phyloP scores from a whole-genome alignment of 2,888 invertebrate genomes.

The Tiliacea aurago region DNA sequence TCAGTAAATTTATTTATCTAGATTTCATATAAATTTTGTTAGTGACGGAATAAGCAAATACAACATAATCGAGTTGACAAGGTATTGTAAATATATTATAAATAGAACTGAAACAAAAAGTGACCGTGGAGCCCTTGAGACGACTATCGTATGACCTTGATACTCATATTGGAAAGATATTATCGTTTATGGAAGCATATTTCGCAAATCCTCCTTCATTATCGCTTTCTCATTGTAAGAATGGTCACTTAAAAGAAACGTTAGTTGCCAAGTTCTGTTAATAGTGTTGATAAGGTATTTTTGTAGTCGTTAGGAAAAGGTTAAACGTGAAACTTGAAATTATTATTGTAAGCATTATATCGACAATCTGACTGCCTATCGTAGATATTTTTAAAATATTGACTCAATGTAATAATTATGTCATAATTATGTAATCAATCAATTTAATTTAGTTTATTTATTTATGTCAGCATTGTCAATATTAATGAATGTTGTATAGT shows the following conservation, averaged over 20 bases:
- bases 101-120: not conserved
- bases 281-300: conserved; percentile 14
- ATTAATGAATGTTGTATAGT: too few species aligned
- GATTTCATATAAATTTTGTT: not conserved
- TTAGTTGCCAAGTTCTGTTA: conserved; percentile 19
- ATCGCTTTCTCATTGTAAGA: conserved; percentile 3
- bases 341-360: not conserved
- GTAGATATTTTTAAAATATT: not conserved
- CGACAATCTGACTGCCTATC: not conserved
- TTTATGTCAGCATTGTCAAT: too few species aligned
- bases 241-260: conserved; percentile 29
- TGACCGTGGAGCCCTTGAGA: not conserved
- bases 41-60: not conserved
- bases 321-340: not conserved
- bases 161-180: not conserved
- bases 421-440: too few species aligned
- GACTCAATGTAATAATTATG: too few species aligned
- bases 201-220: not conserved
- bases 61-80: not conserved
- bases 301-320: conserved; percentile 5
- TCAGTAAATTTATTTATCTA: too few species aligned
- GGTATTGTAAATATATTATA: not conserved
- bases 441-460: too few species aligned
- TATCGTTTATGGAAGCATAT: conserved; percentile 21
- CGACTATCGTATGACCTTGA: not conserved